These are phyloP conservation scores for Cynodonichthys magdalenae DNA, from an alignment of 2,797 vertebrate species.

Conservation along the genomic window DNA sequence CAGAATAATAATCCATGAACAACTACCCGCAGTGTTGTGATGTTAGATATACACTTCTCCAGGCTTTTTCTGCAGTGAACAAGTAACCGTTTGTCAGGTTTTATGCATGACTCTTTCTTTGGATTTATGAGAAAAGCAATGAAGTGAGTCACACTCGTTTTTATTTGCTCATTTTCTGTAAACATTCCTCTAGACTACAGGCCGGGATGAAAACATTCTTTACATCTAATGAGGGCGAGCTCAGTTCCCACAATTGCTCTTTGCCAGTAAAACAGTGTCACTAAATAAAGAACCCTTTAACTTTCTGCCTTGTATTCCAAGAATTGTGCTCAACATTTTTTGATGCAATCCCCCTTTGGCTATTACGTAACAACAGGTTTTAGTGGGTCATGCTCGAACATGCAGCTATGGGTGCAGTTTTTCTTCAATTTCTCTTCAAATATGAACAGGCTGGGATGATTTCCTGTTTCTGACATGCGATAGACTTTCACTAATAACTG, in stretches of 20 bases:
- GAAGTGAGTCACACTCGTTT: conserved; percentile 8
- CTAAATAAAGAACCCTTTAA: conserved; percentile 1
- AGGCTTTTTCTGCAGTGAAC: neutral
- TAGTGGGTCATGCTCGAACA: conserved; percentile 11
- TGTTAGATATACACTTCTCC: neutral
- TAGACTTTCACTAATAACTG: neutral
- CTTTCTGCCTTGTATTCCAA: conserved; percentile 1
- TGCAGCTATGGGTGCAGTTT: conserved; percentile 4
- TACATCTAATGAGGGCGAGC: conserved; percentile 30
- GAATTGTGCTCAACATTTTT: neutral
- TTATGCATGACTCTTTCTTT: neutral
- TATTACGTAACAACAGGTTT: conserved; percentile 3
- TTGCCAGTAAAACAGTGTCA: conserved; percentile 6
- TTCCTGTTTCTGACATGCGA: neutral
- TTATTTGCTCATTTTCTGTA: conserved; percentile 18
- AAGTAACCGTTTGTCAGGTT: neutral
- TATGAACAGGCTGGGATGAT: neutral
- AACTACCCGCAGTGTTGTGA: neutral
- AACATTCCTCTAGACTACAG: conserved; percentile 55
- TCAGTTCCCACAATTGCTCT: conserved; percentile 47
- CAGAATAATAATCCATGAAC: no score
- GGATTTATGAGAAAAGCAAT: conserved; percentile 3
- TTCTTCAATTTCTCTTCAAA: neutral
- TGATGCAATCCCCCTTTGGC: conserved; percentile 7
- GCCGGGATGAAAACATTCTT: conserved; percentile 33